Evolutionary conservation across 2,113 vertebrate genomes (phyloP), one percentile per base, ranked within the genome.

Genomic region (Menura novaehollandiae): DNA sequence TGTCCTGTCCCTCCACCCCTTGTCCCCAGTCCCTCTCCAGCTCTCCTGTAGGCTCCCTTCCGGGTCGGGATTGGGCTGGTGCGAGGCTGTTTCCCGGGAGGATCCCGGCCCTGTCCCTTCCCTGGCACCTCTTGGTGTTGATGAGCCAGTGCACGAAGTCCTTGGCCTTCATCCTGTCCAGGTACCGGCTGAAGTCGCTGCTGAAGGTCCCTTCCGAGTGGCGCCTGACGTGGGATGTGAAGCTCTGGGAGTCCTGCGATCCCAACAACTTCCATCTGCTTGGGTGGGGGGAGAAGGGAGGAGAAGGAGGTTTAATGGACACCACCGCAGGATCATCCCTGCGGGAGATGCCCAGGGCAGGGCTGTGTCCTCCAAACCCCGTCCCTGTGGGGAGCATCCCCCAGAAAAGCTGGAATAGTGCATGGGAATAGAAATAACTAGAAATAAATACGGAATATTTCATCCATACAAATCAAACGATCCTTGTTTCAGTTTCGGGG

Each of bases 121-220:
- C 37, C 97, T 86, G 76, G 93, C 97, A 96, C 41, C 59, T 46
- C 83, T 98, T 98, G 33, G 95, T 96, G 92, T 97, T 97, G 95
- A 98, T 97, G 91, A 99, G 97, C 98, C 98, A 99, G 19, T 98
- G 98, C 83, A 99, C 98, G 47, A 99, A 99, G 93, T 99, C 96
- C 94, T 98, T 99, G 49, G 98, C 98, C 86, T 98, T 99, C 75
- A 98, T 97, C 83, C 91, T 98, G 94, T 99, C 98, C 59, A 98
- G 94, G 90, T 98, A 97, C 44, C 66, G 89, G 11, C 97, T 98
- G 89, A 98, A 97, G 92, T 99, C 98, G 3, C 96, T 98, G 37
- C 96, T 97, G 95, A 98, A 99, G 18, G 98, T 99, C 16, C 98
- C 98, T 19, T 99, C 98, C 0, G 98, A 98, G 88, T 98, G 98